Evolutionary conservation across 2,888 invertebrate genomes (phyloP).

Genomic region (Ceratothoa steindachneri): DNA sequence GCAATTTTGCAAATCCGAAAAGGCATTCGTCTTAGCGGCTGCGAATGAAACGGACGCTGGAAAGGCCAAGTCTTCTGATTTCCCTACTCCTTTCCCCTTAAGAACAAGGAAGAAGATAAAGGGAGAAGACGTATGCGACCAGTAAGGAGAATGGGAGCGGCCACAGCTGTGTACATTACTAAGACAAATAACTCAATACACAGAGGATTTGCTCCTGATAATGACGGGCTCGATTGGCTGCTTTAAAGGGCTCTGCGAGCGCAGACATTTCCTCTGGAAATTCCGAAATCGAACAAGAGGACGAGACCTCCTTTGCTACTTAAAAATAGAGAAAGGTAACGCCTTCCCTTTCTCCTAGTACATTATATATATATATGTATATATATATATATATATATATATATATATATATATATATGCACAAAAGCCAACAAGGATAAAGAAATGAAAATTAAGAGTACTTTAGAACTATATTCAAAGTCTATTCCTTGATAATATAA

Average conservation of each 20-base stretch:
- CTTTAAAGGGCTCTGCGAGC: neutral
- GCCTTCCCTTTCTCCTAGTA: neutral
- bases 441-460: too few relatives aligned
- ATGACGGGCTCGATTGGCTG: conserved; percentile 8
- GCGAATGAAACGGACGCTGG: neutral
- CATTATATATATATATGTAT: conserved; percentile 3
- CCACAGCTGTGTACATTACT: conserved; percentile 12
- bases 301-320: neutral
- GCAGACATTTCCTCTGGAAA: neutral
- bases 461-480: too few relatives aligned
- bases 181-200: conserved; percentile 10
- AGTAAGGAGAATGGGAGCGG: conserved; percentile 3
- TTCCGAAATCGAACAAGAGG: neutral
- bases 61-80: neutral
- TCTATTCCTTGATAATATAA: too few relatives aligned
- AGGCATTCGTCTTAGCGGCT: neutral
- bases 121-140: neutral
- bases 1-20: neutral
- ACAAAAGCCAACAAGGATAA: too few relatives aligned
- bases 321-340: neutral
- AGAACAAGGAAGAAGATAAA: neutral
- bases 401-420: conserved; percentile 5
- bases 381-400: conserved; percentile 12
- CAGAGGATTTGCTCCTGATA: conserved; percentile 8
- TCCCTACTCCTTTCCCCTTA: neutral